Evolutionary conservation across 2,113 vertebrate species (phyloP), one percentile per base, ranked within the genome.

Genomic region (Thinocorus orbignyianus): DNA sequence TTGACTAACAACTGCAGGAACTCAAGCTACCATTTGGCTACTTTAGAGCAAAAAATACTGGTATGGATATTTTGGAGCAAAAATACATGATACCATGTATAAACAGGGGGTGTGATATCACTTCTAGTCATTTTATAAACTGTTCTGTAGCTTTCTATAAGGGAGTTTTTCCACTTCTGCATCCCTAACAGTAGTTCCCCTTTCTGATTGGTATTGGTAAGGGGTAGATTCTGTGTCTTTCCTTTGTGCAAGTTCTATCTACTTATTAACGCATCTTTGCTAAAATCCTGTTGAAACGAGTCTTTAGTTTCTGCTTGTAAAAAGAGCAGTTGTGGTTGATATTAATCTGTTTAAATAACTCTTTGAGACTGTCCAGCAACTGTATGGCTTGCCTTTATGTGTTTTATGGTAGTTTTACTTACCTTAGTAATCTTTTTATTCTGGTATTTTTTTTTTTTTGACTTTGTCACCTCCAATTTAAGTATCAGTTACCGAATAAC

Each of bases 21-120:
- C 51, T 71, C 64, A 91, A 60, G 88, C 26, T 35, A 61, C 20
- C 42, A 4, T 79, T 91, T 86, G 30, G 84, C 93, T 49, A 23
- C 31, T 57, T 28, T 52, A 48, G 41, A 79, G 41, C 93, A 93
- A 15, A 82, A 77, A 85, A 35, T 77, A 54, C 35, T 96, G 97
- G 98, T 98, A 98, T 97, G 98, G 44, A 6, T 91, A 10, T 55
- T 91, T 89, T 60, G 33, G 13, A 73, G 30, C 14, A 64, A 79
- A 93, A 87, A 46, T 25, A 9, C 19, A 1, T 44, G 13, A 2
- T 49, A 65, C 15, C 8, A 10, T 39, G 24, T 49, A 10, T 13
- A 14, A 87, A 69, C 5, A 24, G 6, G 26, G 12, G 81, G 73
- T 54, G 15, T n/a, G 23, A 6, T 14, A 33, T 30, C 14, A 18